Base-by-base conservation (phyloP, 2,888 invertebrate species). In the Caenorhabditis zanzibari region DNA sequence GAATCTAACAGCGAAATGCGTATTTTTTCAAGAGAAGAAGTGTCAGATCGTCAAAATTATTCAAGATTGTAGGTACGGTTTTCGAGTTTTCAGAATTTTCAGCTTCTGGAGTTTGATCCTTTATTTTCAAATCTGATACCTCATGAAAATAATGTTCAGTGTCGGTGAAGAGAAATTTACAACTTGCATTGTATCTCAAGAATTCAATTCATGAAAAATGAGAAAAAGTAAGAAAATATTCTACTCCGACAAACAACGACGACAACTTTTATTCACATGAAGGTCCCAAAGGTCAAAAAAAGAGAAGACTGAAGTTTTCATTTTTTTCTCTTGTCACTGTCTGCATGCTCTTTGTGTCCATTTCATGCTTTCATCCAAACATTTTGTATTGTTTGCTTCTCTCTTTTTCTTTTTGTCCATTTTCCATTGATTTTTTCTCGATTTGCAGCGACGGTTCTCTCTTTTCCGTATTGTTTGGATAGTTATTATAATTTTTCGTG, bases 361-460 rank as follows among this genome's bases (percentile, higher is more conserved):
- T 14, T 66, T 64, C 49, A 47, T 61, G 49, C 66, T 41, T 71
- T 26, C 44, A 24, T 56, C 41, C 22, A 35, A 54, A 35, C 59
- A 61, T 49, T 26, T 49, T 41, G 71, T 79, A 72, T 72, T 72
- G 71, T 72, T 72, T 79, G 72, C 58, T 35, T 35, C 32, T 52
- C 66, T 32, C 44, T 28, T 32, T 69, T 61, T 38, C 69, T 35
- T 47, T 59, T 26, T 69, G 35, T 63, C n/a, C 47, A 66, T 41
- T 52, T 58, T 74, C 32, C 49, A 76, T 76, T 38, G 66, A 64
- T 63, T 38, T 38, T 38, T 38, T 32, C 32, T 12, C 54, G 24
- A 68, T 38, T 54, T 22, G 26, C 35, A 38, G 35, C 32, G 24
- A 24, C 32, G n/a, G n/a, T 35, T 66, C 32, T 32, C 35, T 49